Conservation (phyloP, 2,113 vertebrate genomes). For the Chloroceryle aenea region DNA sequence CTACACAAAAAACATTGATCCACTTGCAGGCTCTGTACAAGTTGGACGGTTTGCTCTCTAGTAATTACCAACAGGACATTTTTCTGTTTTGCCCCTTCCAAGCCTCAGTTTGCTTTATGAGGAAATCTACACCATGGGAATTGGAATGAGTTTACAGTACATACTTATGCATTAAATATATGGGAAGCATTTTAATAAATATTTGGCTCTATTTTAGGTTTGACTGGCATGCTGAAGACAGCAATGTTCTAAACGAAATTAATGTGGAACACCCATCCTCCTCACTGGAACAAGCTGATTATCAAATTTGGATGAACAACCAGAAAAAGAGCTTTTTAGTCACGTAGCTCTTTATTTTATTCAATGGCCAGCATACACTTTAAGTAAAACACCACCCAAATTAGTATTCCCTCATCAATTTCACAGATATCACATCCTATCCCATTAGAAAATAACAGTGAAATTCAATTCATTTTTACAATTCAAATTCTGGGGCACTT, state of each 20-base stretch:
- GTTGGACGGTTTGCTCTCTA: not conserved
- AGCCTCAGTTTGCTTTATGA: not conserved
- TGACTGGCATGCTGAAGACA: not conserved
- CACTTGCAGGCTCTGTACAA: not conserved
- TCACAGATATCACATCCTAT: not conserved
- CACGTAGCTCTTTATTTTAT: not conserved
- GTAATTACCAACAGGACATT: not conserved
- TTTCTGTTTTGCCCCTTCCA: not conserved
- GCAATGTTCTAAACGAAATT: not conserved
- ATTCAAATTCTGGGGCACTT: not conserved
- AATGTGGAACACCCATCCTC: not conserved
- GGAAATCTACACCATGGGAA: not conserved
- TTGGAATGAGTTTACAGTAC: not conserved
- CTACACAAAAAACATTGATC: fast-evolving
- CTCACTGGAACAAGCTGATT: not conserved
- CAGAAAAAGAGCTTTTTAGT: not conserved
- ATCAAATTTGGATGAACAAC: not conserved
- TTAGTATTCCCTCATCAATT: not conserved
- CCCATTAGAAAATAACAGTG: not conserved
- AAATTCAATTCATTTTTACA: fast-evolving
- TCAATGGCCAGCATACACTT: not conserved
- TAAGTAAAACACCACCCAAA: not conserved
- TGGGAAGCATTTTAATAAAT: not conserved
- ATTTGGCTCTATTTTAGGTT: not conserved
- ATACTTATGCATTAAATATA: not conserved